These are phyloP conservation scores for Rhagophthalmus giganteus DNA, from an alignment of 2,888 invertebrate genomes.

Conservation along the genomic window DNA sequence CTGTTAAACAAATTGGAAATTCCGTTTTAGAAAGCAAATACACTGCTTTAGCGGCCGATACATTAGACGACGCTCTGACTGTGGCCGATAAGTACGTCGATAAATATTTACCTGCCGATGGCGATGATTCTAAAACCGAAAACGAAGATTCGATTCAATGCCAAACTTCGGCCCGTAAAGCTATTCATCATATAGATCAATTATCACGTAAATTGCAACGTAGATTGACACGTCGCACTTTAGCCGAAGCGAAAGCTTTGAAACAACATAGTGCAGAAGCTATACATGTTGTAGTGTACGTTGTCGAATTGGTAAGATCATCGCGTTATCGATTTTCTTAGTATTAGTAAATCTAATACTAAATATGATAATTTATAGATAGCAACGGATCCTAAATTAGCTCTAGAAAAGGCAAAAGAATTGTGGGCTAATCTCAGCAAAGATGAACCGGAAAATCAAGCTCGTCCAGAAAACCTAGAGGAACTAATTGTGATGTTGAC, in stretches of 20 bases:
- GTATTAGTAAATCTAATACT: too few relatives aligned
- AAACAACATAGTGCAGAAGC: conserved; percentile 76
- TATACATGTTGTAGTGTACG: conserved; percentile 75
- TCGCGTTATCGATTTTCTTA: neutral
- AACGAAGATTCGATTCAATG: neutral
- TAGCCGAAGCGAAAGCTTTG: conserved; percentile 78
- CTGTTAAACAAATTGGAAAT: conserved; percentile 76
- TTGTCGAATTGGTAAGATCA: conserved; percentile 72
- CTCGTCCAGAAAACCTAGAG: conserved; percentile 75
- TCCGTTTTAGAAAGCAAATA: conserved; percentile 72
- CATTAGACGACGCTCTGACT: conserved; percentile 73
- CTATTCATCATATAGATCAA: conserved; percentile 76
- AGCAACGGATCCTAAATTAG: conserved; percentile 75
- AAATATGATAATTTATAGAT: conserved; percentile 65
- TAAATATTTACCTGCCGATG: conserved; percentile 73
- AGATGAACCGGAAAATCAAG: conserved; percentile 85
- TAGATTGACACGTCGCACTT: conserved; percentile 74
- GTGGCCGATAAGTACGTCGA: conserved; percentile 82
- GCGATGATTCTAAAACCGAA: conserved; percentile 58
- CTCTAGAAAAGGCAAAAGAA: conserved; percentile 73
- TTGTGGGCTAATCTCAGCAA: conserved; percentile 71
- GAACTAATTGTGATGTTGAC: conserved; percentile 75
- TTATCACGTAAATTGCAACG: conserved; percentile 77
- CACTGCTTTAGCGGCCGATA: conserved; percentile 73
- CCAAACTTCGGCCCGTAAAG: conserved; percentile 57